phyloP scores from a whole-genome alignment of 2,113 vertebrate species.

The Myrmophylax atrothorax region DNA sequence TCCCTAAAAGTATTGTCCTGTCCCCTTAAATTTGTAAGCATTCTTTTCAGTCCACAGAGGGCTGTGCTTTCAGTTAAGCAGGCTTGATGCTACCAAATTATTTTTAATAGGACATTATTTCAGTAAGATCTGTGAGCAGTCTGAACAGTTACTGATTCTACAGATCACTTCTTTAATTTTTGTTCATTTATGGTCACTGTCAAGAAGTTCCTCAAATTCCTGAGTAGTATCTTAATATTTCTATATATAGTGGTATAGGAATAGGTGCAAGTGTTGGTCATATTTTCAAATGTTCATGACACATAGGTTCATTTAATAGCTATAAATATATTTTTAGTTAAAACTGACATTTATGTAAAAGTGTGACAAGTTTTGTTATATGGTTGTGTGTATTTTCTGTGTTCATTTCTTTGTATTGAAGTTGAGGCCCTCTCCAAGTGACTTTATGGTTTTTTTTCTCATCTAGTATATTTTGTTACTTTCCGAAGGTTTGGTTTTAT shows the following conservation, averaged over 20 bases:
- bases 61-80: background rate
- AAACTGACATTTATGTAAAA: background rate
- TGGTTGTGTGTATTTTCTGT: background rate
- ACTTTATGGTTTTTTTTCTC: background rate
- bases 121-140: background rate
- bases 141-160: background rate
- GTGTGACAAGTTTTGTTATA: background rate
- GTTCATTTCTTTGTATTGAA: slow-evolving; percentile 1
- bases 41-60: background rate
- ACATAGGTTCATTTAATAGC: background rate
- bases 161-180: background rate
- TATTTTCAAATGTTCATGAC: background rate
- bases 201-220: background rate
- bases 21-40: background rate
- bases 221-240: background rate
- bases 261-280: background rate
- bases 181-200: background rate
- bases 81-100: background rate
- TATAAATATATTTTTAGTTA: background rate
- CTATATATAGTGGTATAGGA: fast-evolving
- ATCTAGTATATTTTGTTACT: background rate
- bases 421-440: background rate
- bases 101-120: background rate
- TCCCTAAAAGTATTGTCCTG: background rate
- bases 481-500: slow-evolving; percentile 1